Evolutionary conservation across 2,888 invertebrate genomes (phyloP).

Genomic region (Periphyllus acericola): DNA sequence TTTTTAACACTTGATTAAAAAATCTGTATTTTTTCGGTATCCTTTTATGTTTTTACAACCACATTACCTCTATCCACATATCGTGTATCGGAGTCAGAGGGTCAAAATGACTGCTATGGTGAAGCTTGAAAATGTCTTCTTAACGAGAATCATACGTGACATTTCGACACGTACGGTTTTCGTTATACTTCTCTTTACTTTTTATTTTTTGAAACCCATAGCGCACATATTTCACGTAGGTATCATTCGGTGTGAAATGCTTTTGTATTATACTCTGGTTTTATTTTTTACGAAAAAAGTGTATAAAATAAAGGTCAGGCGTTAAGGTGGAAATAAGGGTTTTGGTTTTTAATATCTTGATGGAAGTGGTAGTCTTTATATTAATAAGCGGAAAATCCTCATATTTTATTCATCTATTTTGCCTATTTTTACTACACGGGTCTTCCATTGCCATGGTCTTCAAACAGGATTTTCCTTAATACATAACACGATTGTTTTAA

Average conservation of each 20-base stretch:
- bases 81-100: constrained; percentile 20
- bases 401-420: constrained; percentile 42
- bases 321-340: constrained; percentile 13
- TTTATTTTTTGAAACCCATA: not conserved
- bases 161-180: constrained; percentile 54
- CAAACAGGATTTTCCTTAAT: not conserved
- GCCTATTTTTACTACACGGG: constrained; percentile 18
- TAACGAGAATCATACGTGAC: constrained; percentile 60
- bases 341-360: constrained; percentile 29
- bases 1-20: not conserved
- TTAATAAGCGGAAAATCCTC: constrained; percentile 24
- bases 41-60: not conserved
- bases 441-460: not conserved
- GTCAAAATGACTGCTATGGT: constrained; percentile 22
- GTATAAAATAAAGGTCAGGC: constrained; percentile 9
- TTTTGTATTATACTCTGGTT: constrained; percentile 30
- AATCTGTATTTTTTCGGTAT: not conserved
- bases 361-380: constrained; percentile 13
- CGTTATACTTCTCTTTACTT: constrained; percentile 6
- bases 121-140: constrained; percentile 39
- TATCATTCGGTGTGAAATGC: constrained; percentile 16
- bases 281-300: constrained; percentile 28
- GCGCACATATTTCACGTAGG: constrained; percentile 13
- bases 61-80: not conserved
- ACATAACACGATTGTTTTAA: constrained; percentile 14